phyloP scores from a whole-genome alignment of 2,888 invertebrate genomes.

The Caenorhabditis sp. region DNA sequence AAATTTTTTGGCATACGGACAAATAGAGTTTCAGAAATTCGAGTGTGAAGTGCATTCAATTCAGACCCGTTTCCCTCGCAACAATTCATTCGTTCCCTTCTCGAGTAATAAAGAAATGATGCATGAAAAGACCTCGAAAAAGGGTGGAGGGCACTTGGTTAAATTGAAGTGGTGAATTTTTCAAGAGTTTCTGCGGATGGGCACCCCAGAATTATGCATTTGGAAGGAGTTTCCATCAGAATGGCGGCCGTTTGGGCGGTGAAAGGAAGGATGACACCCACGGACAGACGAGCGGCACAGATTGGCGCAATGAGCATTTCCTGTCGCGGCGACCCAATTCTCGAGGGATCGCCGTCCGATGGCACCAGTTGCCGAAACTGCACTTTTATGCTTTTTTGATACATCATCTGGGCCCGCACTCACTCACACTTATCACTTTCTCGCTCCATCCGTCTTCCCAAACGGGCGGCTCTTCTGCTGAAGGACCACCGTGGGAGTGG shows the following conservation, averaged over 20 bases:
- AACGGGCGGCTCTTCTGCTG: constrained; percentile 6
- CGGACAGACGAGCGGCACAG: background rate
- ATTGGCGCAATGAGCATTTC: constrained; percentile 40
- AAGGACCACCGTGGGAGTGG: too few species aligned
- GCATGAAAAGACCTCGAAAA: constrained; percentile 7
- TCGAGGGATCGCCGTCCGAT: background rate
- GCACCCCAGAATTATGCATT: constrained; percentile 44
- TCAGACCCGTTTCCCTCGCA: too few species aligned
- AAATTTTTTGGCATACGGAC: too few species aligned
- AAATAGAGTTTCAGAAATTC: too few species aligned
- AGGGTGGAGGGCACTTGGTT: constrained; percentile 37
- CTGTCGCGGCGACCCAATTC: constrained; percentile 29
- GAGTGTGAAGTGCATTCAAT: too few species aligned
- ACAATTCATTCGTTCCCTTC: too few species aligned
- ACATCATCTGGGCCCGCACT: background rate
- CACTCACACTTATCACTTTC: constrained; percentile 15
- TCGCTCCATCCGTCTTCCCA: background rate
- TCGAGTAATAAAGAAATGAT: too few species aligned
- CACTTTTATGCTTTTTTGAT: constrained; percentile 41
- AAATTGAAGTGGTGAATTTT: constrained; percentile 54
- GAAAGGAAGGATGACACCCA: constrained; percentile 35
- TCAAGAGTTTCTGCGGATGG: constrained; percentile 29
- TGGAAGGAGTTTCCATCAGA: constrained; percentile 12
- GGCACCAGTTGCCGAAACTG: constrained; percentile 23
- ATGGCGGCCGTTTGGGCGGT: background rate